Evolutionary conservation across 2,113 vertebrate species (phyloP), one percentile per base, ranked within the genome.

Genomic region (Archilochus colubris): DNA sequence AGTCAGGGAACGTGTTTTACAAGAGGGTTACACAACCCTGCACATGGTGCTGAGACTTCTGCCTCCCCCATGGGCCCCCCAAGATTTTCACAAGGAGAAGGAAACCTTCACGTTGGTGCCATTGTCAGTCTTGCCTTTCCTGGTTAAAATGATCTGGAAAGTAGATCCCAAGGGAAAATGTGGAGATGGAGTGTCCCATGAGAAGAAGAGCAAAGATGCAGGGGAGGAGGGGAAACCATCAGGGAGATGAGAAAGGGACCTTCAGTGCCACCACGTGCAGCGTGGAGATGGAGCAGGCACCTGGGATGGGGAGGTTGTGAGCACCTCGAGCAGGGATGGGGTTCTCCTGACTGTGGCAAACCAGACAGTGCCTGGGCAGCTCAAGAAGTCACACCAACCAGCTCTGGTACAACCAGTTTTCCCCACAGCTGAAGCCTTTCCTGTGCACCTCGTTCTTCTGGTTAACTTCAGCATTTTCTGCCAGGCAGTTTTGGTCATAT

Each of bases 1-100:
- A 93, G 82, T 7, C 66, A 22, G 74, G 31, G 69, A 93, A 88
- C 31, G 21, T 31, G 86, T 90, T 96, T 85, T 75, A 90, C 89
- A 38, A 54, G 88, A 27, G 64, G 22, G n/a, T 95, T 92, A n/a
- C 95, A 94, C 91, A 93, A 92, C 89, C 68, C 59, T 1, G 30
- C 38, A 48, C 33, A 80, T 24, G 78, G 59, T 10, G 50, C 85
- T 23, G 74, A 75, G 78, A 59, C 59, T 80, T 31, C 88, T 74
- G 85, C 18, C 40, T 77, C 64, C 66, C 55, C 10, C 0, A 0
- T 13, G 73, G 50, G 21, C 72, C 33, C 73, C 76, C 36, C 25
- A 2, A 22, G 73, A 10, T 10, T 24, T 48, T 8, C 30, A 23
- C 14, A 11, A 14, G 50, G 51, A 40, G 10, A 3, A 10, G 10